Percentiles rank a stretch among this genome's conserved stretches.
These are phyloP conservation scores for Apodemia zela DNA, from an alignment of 2,888 invertebrate genomes.

Conservation along the genomic window DNA sequence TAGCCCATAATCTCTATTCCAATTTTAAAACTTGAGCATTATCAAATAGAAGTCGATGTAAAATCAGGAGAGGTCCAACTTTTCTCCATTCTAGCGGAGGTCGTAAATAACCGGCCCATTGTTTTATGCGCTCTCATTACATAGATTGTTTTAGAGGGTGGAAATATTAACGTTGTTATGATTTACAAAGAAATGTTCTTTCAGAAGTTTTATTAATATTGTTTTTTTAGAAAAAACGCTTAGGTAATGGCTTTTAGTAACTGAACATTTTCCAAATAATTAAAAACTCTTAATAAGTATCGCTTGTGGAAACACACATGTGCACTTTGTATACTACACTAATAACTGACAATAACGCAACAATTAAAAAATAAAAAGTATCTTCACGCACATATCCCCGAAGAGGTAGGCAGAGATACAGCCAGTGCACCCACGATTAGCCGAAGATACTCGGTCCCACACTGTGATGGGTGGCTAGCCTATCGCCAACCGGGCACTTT, in stretches of 20 bases:
- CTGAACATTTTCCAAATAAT: no score
- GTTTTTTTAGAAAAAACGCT: neutral
- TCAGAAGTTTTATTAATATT: neutral
- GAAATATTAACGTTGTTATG: conserved; percentile 54
- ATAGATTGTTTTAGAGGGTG: conserved; percentile 61
- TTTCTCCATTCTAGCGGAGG: conserved; percentile 38
- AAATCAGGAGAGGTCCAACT: conserved; percentile 51
- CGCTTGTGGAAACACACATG: no score
- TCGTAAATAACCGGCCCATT: conserved; percentile 67
- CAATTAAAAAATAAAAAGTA: no score
- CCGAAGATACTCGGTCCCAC: no score
- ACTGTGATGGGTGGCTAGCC: no score
- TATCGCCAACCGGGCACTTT: no score
- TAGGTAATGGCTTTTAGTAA: neutral
- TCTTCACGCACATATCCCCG: no score
- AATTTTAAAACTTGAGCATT: conserved; percentile 53
- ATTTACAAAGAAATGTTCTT: conserved; percentile 42
- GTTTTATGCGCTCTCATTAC: conserved; percentile 70
- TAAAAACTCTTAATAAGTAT: no score
- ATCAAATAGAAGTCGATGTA: conserved; percentile 48
- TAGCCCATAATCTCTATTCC: conserved; percentile 49
- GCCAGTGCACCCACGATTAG: no score
- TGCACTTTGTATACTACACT: no score
- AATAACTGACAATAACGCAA: no score
- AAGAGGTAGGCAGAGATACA: no score